Evolutionary conservation across 2,888 invertebrate genomes (phyloP).

Genomic region (Shargacucullia verbasci): DNA sequence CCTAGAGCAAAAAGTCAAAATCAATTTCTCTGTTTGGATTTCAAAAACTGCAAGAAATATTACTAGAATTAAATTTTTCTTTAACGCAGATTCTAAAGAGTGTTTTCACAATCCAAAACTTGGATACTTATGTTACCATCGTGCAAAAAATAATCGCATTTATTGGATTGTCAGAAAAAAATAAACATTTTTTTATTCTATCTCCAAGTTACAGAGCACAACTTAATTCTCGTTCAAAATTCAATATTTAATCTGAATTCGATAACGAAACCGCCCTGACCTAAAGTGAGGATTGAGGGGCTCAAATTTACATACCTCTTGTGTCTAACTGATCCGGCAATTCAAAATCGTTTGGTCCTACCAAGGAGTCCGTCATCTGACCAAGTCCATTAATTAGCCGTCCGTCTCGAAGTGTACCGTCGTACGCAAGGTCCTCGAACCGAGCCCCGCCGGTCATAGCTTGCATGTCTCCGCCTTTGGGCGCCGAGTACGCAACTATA

Average conservation of each 20-base stretch:
- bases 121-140: too few species aligned
- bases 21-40: background rate
- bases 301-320: conserved; percentile 78
- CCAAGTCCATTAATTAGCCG: conserved; percentile 92
- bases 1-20: conserved; percentile 71
- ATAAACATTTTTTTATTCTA: too few species aligned
- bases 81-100: too few species aligned
- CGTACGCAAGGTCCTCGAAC: conserved; percentile 94
- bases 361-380: conserved; percentile 93
- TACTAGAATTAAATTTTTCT: too few species aligned
- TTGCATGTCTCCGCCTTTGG: conserved; percentile 90
- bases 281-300: conserved; percentile 17
- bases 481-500: conserved; percentile 91
- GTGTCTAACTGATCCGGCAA: conserved; percentile 89
- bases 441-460: conserved; percentile 91
- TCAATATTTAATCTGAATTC: background rate
- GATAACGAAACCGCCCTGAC: conserved; percentile 1
- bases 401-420: conserved; percentile 90
- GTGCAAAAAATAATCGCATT: too few species aligned
- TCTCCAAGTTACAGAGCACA: too few species aligned
- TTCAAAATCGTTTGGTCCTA: conserved; percentile 91
- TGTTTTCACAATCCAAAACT: too few species aligned
- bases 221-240: too few species aligned
- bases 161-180: too few species aligned
- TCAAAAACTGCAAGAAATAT: too few species aligned